Evolutionary conservation across 2,113 vertebrate genomes (phyloP).

Genomic region (Callorhinus ursinus): DNA sequence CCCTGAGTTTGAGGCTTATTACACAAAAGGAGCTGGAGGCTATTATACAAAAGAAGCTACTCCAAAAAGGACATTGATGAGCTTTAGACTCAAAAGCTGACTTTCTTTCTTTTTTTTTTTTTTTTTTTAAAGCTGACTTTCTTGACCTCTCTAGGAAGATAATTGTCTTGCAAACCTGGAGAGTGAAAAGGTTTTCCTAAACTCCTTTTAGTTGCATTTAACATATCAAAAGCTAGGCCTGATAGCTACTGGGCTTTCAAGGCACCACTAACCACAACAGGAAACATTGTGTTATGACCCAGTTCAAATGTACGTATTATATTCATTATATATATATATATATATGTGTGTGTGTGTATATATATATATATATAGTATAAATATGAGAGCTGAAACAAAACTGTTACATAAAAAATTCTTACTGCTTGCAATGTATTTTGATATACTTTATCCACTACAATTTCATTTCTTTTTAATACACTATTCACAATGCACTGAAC

Average conservation of each 20-base stretch:
- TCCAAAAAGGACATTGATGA: constrained; percentile 33
- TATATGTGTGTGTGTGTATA: not conserved
- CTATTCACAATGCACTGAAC: not conserved
- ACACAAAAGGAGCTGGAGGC: constrained; percentile 39
- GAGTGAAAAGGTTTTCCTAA: constrained; percentile 56
- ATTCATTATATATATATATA: not conserved
- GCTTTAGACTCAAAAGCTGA: constrained; percentile 53
- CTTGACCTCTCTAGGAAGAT: constrained; percentile 59
- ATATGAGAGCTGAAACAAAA: not conserved
- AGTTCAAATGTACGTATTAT: not conserved
- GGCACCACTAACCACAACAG: not conserved
- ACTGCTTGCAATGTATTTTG: constrained; percentile 30
- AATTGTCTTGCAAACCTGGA: constrained; percentile 67
- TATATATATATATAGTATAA: not conserved
- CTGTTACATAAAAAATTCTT: not conserved
- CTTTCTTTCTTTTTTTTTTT: constrained; percentile 20
- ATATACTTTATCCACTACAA: not conserved
- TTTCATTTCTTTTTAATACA: constrained; percentile 51
- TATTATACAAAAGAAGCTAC: constrained; percentile 56
- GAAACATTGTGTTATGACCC: constrained; percentile 45
- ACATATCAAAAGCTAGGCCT: constrained; percentile 69
- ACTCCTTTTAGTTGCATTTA: constrained; percentile 61
- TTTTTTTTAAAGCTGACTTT: constrained; percentile 51
- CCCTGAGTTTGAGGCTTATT: not conserved
- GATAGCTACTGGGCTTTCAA: constrained; percentile 33